Evolutionary conservation across 2,888 invertebrate species (phyloP).

Genomic region (Euspilapteryx auroguttella): DNA sequence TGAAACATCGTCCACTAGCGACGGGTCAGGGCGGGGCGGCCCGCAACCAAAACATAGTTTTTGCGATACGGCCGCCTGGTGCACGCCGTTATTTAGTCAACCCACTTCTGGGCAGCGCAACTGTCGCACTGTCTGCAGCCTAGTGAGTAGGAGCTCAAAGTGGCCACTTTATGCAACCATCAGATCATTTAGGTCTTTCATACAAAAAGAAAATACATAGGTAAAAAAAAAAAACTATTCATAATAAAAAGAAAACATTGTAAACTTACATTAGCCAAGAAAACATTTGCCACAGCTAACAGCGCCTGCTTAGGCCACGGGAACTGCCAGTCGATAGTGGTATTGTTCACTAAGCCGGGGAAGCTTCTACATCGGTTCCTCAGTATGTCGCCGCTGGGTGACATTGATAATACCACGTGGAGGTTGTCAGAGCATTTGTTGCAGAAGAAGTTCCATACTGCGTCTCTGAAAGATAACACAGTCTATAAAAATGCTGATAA

Average conservation of each 20-base stretch:
- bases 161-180: too few relatives aligned
- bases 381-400: constrained; percentile 80
- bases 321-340: constrained; percentile 92
- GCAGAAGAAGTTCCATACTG: constrained; percentile 84
- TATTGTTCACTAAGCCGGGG: constrained; percentile 89
- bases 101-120: too few relatives aligned
- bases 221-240: neutral
- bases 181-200: too few relatives aligned
- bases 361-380: constrained; percentile 85
- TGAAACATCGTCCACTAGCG: too few relatives aligned
- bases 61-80: too few relatives aligned
- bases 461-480: constrained; percentile 59
- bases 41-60: too few relatives aligned
- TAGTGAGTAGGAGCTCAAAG: too few relatives aligned
- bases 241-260: neutral
- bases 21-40: too few relatives aligned
- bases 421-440: constrained; percentile 79
- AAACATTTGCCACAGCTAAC: constrained; percentile 83
- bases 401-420: constrained; percentile 90
- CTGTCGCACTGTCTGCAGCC: too few relatives aligned
- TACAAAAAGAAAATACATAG: too few relatives aligned
- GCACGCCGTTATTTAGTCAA: too few relatives aligned
- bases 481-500: too few relatives aligned
- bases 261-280: constrained; percentile 71
- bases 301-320: constrained; percentile 92